Base-by-base conservation (phyloP, 2,113 vertebrate genomes). In the Apodemus speciosus region DNA sequence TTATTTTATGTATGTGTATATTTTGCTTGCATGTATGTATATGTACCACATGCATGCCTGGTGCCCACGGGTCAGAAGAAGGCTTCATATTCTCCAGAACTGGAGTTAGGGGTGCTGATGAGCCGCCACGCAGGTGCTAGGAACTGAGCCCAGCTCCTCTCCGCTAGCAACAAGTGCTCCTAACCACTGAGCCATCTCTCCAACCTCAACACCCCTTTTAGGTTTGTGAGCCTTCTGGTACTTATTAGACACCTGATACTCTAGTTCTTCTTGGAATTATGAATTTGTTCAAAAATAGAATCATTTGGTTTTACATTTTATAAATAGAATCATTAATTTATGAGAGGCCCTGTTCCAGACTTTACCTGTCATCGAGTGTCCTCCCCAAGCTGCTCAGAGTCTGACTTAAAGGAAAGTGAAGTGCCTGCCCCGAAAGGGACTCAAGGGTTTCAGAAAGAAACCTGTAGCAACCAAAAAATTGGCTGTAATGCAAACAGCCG, bases 251-350 rank as follows among this genome's bases (percentile, higher is more conserved):
- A 79, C 21, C 49, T 84, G 79, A 35, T 69, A 2, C 40, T 46
- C 21, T 72, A 2, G 5, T 64, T 86, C 84, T 85, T 66, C 40
- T 88, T 85, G 88, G n/a, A 85, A 75, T 86, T 83, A 16, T 75
- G 62, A 35, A 30, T 94, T 51, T 88, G 80, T 90, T 92, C 77
- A 83, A 69, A 90, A 92, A 25, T 81, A 66, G 58, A 80, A n/a
- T 92, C 9, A 58, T 76, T 94, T 94, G 30, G 21, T 69, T 94
- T 97, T 91, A 6, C n/a, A 18, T 88, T 68, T 91, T 75, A 92
- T 84, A 49, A 71, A 73, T 87, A 84, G 35, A 68, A 30, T 71
- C 46, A 69, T 51, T 86, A 23, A 27, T 53, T 43, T 68, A 7
- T 84, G 80, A 43, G 46, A 15, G 9, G 20, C 13, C 85, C 25